Percentiles rank a stretch among this genome's conserved stretches.
These are phyloP conservation scores for Aspidoscelis tigris DNA, from an alignment of 2,113 vertebrate genomes.

Conservation along the genomic window DNA sequence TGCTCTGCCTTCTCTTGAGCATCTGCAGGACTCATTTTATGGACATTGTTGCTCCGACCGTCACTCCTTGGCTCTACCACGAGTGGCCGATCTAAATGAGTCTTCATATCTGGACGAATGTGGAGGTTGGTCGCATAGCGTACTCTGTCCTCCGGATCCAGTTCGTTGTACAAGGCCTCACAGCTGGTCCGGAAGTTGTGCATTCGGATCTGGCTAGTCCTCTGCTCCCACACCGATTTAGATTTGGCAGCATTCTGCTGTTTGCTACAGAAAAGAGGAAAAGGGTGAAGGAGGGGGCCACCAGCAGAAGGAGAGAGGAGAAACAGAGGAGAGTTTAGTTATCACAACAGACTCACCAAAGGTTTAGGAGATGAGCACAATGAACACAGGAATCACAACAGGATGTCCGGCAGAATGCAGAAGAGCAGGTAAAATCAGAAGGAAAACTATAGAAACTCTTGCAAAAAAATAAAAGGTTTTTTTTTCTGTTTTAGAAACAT, in stretches of 20 bases:
- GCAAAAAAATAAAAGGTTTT: background rate
- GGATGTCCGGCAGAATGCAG: constrained; percentile 40
- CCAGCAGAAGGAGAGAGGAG: background rate
- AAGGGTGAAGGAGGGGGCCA: background rate
- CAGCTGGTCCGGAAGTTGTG: constrained; percentile 91
- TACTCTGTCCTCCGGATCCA: constrained; percentile 87
- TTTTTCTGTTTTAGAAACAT: background rate
- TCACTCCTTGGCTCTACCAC: constrained; percentile 83
- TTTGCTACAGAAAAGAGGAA: constrained; percentile 79
- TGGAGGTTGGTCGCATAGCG: constrained; percentile 83
- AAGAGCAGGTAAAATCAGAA: constrained; percentile 54
- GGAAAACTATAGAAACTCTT: constrained; percentile 7
- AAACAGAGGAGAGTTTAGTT: constrained; percentile 13
- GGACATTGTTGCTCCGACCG: constrained; percentile 64
- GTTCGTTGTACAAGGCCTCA: constrained; percentile 91
- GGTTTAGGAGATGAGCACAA: background rate
- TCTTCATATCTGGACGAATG: constrained; percentile 91
- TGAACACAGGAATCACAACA: constrained; percentile 41
- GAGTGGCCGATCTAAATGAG: constrained; percentile 90
- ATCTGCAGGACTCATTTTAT: constrained; percentile 66
- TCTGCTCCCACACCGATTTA: constrained; percentile 95
- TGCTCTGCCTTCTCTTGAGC: constrained; percentile 69
- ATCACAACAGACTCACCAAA: constrained; percentile 24
- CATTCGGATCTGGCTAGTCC: constrained; percentile 88
- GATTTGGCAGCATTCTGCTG: constrained; percentile 90